These are phyloP conservation scores for Drosophila nikananu DNA, from an alignment of 1,140 invertebrate genomes.

Conservation along the genomic window DNA sequence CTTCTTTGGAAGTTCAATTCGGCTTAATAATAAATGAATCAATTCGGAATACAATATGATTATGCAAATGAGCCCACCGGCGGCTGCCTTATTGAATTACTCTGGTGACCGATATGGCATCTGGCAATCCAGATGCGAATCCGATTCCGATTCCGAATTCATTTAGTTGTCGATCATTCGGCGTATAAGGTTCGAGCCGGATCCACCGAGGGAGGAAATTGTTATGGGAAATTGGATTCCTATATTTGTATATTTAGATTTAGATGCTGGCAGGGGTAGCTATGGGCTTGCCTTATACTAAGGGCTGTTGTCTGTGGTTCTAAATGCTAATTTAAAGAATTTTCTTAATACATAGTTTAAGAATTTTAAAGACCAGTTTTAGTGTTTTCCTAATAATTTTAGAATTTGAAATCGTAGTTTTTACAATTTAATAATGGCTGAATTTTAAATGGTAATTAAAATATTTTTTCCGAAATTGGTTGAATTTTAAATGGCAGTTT, in stretches of 20 bases:
- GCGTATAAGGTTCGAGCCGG: slow-evolving; percentile 8
- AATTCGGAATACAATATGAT: slow-evolving; percentile 55
- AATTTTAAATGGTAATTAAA: too few species aligned
- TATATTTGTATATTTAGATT: slow-evolving; percentile 7
- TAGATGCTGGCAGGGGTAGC: neutral
- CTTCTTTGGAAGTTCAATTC: slow-evolving; percentile 62
- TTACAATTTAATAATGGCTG: too few species aligned
- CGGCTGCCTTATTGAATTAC: slow-evolving; percentile 40
- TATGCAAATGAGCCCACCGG: slow-evolving; percentile 60
- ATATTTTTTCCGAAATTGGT: too few species aligned
- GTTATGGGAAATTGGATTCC: slow-evolving; percentile 34
- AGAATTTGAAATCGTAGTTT: too few species aligned
- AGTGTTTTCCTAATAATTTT: too few species aligned
- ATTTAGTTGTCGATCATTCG: slow-evolving; percentile 28
- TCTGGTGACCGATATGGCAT: slow-evolving; percentile 18
- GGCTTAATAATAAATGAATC: slow-evolving; percentile 54
- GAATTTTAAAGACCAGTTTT: too few species aligned
- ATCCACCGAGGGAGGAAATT: slow-evolving; percentile 32
- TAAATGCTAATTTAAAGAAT: neutral
- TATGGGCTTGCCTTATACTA: neutral
- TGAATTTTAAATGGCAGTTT: too few species aligned
- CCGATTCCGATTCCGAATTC: slow-evolving; percentile 32
- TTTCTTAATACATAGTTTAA: too few species aligned
- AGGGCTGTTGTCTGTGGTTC: neutral
- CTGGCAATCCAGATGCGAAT: slow-evolving; percentile 19